A percentile compares a stretch with the other conserved stretches of the same genome.
phyloP scores from a whole-genome alignment of 1,140 invertebrate species.

The Euwallacea fornicatus region DNA sequence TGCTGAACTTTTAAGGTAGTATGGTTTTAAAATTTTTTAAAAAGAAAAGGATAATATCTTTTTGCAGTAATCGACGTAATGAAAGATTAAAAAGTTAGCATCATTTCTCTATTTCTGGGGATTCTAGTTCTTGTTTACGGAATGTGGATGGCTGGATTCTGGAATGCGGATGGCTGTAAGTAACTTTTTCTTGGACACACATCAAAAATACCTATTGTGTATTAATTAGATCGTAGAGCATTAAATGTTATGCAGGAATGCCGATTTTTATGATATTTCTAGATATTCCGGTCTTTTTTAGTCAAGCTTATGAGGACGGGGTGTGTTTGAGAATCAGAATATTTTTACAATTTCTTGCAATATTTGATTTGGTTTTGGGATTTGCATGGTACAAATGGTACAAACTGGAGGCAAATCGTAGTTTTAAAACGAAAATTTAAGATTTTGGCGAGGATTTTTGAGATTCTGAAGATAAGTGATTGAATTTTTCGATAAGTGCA shows the following conservation, averaged over 20 bases:
- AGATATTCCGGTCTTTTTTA: not conserved
- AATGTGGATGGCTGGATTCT: not conserved
- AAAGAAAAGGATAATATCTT: too few relatives aligned
- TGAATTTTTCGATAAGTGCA: not conserved
- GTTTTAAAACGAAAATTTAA: too few relatives aligned
- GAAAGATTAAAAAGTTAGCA: not conserved
- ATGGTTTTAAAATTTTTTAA: too few relatives aligned
- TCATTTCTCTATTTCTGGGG: not conserved
- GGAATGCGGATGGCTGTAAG: not conserved
- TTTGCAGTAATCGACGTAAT: too few relatives aligned
- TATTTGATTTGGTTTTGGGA: constrained; percentile 1
- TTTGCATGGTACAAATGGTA: constrained; percentile 2
- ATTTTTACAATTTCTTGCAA: constrained; percentile 1
- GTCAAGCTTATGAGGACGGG: not conserved
- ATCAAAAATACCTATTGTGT: not conserved
- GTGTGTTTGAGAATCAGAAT: not conserved
- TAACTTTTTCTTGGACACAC: not conserved
- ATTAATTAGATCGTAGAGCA: not conserved
- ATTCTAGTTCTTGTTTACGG: not conserved
- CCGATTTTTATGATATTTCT: not conserved
- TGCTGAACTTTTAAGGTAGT: too few relatives aligned
- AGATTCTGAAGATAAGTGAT: not conserved
- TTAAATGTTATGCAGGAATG: not conserved
- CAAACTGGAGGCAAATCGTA: constrained; percentile 7
- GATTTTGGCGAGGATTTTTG: too few relatives aligned